Evolutionary conservation across 2,888 invertebrate genomes (phyloP).

Genomic region (Oxycera nigricornis): DNA sequence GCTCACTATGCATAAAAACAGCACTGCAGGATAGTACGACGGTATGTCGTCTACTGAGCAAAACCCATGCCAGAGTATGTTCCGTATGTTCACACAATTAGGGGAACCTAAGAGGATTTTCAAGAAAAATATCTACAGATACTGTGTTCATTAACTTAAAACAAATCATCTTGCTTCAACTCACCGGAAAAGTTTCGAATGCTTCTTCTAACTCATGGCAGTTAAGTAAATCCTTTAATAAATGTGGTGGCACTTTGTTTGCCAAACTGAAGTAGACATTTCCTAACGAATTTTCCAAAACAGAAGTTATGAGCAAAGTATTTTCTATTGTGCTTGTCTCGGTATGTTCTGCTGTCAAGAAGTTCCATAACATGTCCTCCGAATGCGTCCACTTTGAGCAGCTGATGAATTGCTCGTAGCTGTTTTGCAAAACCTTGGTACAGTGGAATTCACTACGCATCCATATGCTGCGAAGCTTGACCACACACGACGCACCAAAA

Average conservation of each 20-base stretch:
- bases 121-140: constrained; percentile 57
- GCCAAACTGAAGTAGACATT: constrained; percentile 52
- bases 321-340: constrained; percentile 49
- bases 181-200: constrained; percentile 55
- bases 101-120: constrained; percentile 64
- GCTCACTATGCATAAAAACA: constrained; percentile 55
- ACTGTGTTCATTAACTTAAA: too few species aligned
- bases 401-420: neutral
- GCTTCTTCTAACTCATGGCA: constrained; percentile 56
- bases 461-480: constrained; percentile 41
- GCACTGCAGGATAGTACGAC: constrained; percentile 54
- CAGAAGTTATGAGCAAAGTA: constrained; percentile 52
- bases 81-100: constrained; percentile 64
- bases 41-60: constrained; percentile 60
- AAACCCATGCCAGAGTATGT: constrained; percentile 67
- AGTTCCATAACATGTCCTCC: neutral
- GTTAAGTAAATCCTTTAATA: constrained; percentile 62
- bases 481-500: constrained; percentile 30
- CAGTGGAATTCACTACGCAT: neutral
- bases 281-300: constrained; percentile 53
- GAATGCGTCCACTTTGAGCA: constrained; percentile 33
- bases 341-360: neutral
- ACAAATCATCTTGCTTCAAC: neutral
- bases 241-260: constrained; percentile 56
- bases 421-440: neutral